A percentile compares a stretch with the other conserved stretches of the same genome.
Evolutionary conservation across 2,888 invertebrate genomes (phyloP).

Genomic region (Sisyra terminalis): DNA sequence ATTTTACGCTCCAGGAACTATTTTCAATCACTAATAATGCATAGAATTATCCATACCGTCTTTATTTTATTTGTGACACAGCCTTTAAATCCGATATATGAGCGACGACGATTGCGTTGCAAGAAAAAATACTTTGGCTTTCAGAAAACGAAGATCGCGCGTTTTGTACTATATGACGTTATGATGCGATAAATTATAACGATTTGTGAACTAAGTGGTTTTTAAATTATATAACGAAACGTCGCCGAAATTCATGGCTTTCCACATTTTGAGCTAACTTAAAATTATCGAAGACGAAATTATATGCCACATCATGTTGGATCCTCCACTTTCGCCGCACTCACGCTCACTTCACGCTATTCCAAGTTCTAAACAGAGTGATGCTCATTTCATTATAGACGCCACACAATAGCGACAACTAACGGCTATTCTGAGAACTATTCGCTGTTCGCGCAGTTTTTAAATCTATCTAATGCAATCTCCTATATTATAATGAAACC

Average conservation of each 20-base stretch:
- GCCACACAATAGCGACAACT: constrained; percentile 7
- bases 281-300: constrained; percentile 28
- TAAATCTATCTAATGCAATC: too few species aligned
- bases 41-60: constrained; percentile 14
- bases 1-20: background rate
- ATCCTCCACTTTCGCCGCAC: constrained; percentile 21
- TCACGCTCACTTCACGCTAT: constrained; percentile 18
- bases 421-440: constrained; percentile 9
- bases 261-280: constrained; percentile 23
- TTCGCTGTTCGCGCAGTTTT: background rate
- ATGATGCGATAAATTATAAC: constrained; percentile 23
- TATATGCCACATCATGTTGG: constrained; percentile 33
- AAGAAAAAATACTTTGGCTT: constrained; percentile 21
- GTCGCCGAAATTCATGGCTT: constrained; percentile 25
- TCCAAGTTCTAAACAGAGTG: constrained; percentile 13
- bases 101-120: constrained; percentile 8
- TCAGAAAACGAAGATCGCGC: constrained; percentile 24
- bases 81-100: constrained; percentile 16
- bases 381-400: constrained; percentile 5
- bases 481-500: too few species aligned
- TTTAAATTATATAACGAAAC: constrained; percentile 28
- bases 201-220: constrained; percentile 21
- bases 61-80: constrained; percentile 19
- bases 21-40: background rate
- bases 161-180: constrained; percentile 27